Base-by-base conservation (phyloP, 2,113 vertebrate genomes). In the Menura novaehollandiae region DNA sequence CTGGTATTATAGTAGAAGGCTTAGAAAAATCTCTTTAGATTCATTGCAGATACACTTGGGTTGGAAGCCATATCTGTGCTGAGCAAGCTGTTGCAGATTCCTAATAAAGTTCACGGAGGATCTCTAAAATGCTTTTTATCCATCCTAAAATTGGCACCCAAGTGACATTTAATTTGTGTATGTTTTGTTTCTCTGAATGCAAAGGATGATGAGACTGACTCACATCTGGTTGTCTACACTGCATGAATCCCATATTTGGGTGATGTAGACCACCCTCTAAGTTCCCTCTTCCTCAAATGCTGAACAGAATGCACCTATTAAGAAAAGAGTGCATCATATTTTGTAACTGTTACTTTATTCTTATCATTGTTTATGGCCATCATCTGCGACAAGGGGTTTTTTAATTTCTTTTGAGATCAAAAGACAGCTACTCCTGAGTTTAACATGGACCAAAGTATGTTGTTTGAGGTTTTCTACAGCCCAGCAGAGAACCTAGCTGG, bases 251-350 rank as follows among this genome's bases (percentile, higher is more conserved):
- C 39, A 37, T 32, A 56, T 32, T 87, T 71, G 47, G 22, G 24
- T 68, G 21, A 13, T 59, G 52, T 7, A 7, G 27, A 33, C 2
- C 0, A 4, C 4, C 9, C 4, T 28, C 2, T 28, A 85, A 74
- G 3, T 35, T 85, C 11, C 6, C 1, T 47, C 10, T 37, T 72
- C 49, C 44, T 77, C 28, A 63, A 43, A 74, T n/a, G 2, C 3
- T 47, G 10, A 55, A 24, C 7, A 43, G 13, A 74, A 69, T n/a
- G 75, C 17, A 35, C 4, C 3, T 30, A 18, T 32, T 39, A 67
- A 66, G 11, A 56, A 73, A 79, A 66, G 24, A 64, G 6, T 19
- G 11, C 2, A 26, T 28, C 1, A 4, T 8, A 15, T 51, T 72
- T 75, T 51, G 5, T 51, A 75, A 55, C 8, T 14, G 4, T 41